Percentiles rank a stretch among this genome's conserved stretches.
These are phyloP conservation scores for Linurgus olivaceus DNA, from an alignment of 2,797 vertebrate genomes.

Conservation along the genomic window DNA sequence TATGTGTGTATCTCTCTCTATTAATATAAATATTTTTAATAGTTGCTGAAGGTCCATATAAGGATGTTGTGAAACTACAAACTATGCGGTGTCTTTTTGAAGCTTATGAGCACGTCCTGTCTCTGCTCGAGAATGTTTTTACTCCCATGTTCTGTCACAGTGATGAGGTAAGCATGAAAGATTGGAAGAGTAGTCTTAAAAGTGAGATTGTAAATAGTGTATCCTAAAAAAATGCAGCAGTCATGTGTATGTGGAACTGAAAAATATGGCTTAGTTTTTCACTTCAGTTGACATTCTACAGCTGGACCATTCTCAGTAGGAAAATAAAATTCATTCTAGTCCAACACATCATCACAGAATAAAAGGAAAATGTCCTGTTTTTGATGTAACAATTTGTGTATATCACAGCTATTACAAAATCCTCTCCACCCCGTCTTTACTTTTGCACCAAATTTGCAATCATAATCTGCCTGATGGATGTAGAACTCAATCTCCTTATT, in stretches of 20 bases:
- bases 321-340: neutral
- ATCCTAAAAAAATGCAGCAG: neutral
- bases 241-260: neutral
- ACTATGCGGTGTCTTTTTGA: conserved; percentile 93
- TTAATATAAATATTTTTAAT: neutral
- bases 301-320: neutral
- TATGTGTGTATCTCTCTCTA: neutral
- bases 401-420: neutral
- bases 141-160: conserved; percentile 98
- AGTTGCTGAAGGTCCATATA: conserved; percentile 87
- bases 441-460: too few relatives aligned
- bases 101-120: conserved; percentile 95
- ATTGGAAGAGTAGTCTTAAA: neutral
- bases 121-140: conserved; percentile 91
- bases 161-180: conserved; percentile 83
- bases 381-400: neutral
- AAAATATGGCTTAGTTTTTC: neutral
- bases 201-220: neutral
- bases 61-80: conserved; percentile 90
- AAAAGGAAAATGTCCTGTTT: neutral
- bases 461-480: neutral
- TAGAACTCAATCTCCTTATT: neutral
- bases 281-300: neutral
- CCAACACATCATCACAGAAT: neutral
- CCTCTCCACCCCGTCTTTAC: neutral